Evolutionary conservation across 92 coral and sea anemone genomes (phyloP).

Genomic region (Porites rus): DNA sequence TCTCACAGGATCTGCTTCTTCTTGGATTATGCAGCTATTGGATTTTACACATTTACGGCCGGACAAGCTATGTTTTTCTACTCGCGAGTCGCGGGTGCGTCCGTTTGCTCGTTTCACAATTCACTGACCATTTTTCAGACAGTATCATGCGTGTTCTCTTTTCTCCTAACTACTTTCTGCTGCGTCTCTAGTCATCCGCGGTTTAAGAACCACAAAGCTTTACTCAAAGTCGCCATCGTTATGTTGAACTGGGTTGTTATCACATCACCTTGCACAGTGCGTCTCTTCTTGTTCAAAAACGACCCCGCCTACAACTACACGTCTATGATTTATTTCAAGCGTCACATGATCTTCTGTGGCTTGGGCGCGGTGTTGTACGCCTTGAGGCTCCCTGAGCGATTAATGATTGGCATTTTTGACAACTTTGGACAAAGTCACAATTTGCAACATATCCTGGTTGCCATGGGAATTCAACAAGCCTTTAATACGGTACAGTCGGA

Average conservation of each 20-base stretch:
- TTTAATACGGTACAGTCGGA: conserved; percentile 80
- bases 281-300: conserved; percentile 65
- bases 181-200: conserved; percentile 90
- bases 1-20: conserved; percentile 89
- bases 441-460: conserved; percentile 88
- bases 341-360: conserved; percentile 84
- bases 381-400: conserved; percentile 84
- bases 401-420: conserved; percentile 87
- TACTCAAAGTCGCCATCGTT: conserved; percentile 77
- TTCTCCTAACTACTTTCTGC: conserved; percentile 75
- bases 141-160: conserved; percentile 69
- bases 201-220: conserved; percentile 75
- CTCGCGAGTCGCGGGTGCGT: conserved; percentile 80
- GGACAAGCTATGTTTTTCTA: conserved; percentile 93
- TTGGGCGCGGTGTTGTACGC: conserved; percentile 88
- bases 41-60: conserved; percentile 91
- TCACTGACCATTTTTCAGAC: conserved; percentile 68
- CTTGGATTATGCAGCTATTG: conserved; percentile 97
- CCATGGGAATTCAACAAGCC: conserved; percentile 90
- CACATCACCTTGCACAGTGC: conserved; percentile 83
- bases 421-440: conserved; percentile 94
- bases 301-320: conserved; percentile 67
- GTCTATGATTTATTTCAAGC: conserved; percentile 78
- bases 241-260: conserved; percentile 77
- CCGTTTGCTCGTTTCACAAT: conserved; percentile 53